phyloP scores from a whole-genome alignment of 1,140 invertebrate species.

The Hetaerina americana region DNA sequence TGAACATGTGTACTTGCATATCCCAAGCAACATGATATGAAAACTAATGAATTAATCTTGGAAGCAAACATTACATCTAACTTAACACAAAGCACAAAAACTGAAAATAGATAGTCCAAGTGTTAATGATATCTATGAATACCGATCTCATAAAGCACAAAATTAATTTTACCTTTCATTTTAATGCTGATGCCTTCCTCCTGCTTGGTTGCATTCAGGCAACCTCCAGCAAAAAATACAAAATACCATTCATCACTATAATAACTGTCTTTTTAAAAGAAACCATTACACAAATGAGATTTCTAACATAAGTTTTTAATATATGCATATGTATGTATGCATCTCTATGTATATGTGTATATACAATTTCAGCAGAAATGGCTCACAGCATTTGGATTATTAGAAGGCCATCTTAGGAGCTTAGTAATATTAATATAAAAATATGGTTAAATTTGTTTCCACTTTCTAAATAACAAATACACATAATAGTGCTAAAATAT shows the following conservation, averaged over 20 bases:
- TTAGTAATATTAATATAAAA: not conserved
- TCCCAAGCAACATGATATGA: too few relatives aligned
- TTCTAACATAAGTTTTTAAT: not conserved
- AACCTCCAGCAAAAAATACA: not conserved
- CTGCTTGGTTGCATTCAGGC: not conserved
- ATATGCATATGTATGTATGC: not conserved
- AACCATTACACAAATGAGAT: not conserved
- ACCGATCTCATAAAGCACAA: not conserved
- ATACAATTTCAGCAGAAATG: not conserved
- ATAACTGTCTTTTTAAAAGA: slow-evolving; percentile 11
- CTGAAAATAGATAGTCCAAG: not conserved
- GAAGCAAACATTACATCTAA: not conserved
- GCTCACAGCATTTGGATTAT: not conserved
- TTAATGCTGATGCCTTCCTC: not conserved
- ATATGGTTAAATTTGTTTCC: not conserved
- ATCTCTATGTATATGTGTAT: not conserved
- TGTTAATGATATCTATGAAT: not conserved
- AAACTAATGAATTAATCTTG: too few relatives aligned
- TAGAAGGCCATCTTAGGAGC: not conserved
- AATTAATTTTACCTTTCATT: slow-evolving; percentile 1
- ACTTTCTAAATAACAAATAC: not conserved
- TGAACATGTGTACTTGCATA: too few relatives aligned
- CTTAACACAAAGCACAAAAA: not conserved
- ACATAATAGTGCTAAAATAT: not conserved
- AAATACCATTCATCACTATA: not conserved